Evolutionary conservation across 1,140 invertebrate species (phyloP), one percentile per base, ranked within the genome.

Genomic region (Metaphire vulgaris): DNA sequence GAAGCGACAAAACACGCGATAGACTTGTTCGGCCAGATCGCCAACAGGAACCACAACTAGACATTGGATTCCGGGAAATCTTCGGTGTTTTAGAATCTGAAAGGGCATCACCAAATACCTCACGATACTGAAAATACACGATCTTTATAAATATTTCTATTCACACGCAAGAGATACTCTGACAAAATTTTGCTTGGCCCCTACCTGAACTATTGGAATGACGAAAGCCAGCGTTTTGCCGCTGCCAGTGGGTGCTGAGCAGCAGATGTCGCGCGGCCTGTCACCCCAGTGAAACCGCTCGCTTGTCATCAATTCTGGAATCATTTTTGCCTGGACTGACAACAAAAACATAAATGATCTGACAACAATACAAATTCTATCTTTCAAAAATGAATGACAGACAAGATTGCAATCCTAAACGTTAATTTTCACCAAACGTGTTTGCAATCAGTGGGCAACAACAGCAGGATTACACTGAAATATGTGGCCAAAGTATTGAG

Each of bases 191-290:
- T 30, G 26, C 28, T 14, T 31, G 26, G 0, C 33, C 33, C 31
- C 78, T 80, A 85, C 82, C 86, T 98, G 93, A 69, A 99, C 87
- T 70, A 98, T 91, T 16, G 97, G 97, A 74, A 99, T 86, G 76
- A 93, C 93, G 89, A 94, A 99, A 2, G 95, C 91, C 70, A 99
- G 86, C 0, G 97, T 99, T 89, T 99, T 99, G 14, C 97, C 97
- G 89, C 95, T 97, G 15, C 97, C 97, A 21, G 97, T 99, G 29
- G 96, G 95, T 66, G 96, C 95, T 30, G 95, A 97, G 56, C 99
- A 92, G 88, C 96, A 98, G n/a, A 97, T 88, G 85, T 99, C 97
- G 79, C 90, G 89, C 0, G 92, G 91, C 85, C 80, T n/a, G n/a
- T 80, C 74, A 80, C 81, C 21, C 83, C 84, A 28, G 74, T 81